A percentile compares a stretch with the other conserved stretches of the same genome.
These are phyloP conservation scores for Martes martes DNA, from an alignment of 2,113 vertebrate species.

Conservation along the genomic window DNA sequence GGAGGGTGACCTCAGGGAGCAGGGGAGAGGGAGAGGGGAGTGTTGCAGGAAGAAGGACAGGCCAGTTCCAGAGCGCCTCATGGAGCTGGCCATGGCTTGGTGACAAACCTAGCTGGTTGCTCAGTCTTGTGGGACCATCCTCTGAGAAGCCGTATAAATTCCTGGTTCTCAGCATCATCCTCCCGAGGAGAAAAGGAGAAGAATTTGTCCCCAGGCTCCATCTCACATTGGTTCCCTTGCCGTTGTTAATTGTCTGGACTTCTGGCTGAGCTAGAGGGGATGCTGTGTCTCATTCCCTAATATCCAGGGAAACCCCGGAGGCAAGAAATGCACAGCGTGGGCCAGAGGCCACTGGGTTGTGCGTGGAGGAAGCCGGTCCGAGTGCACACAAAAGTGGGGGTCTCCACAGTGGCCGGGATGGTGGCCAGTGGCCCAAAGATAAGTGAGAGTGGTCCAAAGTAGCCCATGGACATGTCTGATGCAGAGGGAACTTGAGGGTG, in stretches of 20 bases:
- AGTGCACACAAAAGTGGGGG: background rate
- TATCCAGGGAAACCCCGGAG: background rate
- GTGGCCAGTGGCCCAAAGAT: background rate
- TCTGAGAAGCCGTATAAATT: background rate
- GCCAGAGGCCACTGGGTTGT: background rate
- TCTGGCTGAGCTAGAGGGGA: fast-evolving
- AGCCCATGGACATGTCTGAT: no score
- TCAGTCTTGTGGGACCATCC: background rate
- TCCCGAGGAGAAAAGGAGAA: background rate
- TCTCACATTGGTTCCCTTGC: fast-evolving
- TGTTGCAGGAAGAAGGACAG: background rate
- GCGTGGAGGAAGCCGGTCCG: background rate
- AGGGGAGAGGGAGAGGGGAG: background rate
- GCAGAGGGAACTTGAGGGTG: background rate
- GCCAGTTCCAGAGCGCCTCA: background rate
- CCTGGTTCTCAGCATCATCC: background rate
- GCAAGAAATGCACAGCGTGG: background rate
- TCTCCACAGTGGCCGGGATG: background rate
- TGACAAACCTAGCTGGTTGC: background rate
- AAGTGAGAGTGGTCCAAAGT: background rate
- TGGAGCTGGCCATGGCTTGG: background rate
- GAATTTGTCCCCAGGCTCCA: background rate
- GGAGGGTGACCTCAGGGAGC: background rate
- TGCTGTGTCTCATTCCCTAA: fast-evolving
- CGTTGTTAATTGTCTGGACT: background rate